Evolutionary conservation across 2,797 vertebrate genomes (phyloP).

Genomic region (Tapirus indicus): DNA sequence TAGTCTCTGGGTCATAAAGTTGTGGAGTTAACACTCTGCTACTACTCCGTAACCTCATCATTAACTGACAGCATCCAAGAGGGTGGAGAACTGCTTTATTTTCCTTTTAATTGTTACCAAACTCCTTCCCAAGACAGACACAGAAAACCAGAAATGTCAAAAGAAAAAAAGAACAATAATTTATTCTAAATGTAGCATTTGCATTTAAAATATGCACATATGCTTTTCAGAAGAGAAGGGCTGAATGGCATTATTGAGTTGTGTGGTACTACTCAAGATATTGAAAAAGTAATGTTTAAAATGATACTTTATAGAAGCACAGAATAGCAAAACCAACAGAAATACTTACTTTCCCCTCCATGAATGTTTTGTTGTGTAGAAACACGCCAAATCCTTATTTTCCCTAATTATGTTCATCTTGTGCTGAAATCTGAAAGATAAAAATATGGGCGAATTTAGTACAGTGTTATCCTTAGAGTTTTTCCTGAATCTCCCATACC

Average conservation of each 20-base stretch:
- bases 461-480: background rate
- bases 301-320: background rate
- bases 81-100: background rate
- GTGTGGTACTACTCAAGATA: background rate
- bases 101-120: constrained; percentile 31
- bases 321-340: constrained; percentile 55
- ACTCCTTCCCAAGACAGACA: constrained; percentile 18
- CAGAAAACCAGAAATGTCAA: constrained; percentile 47
- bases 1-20: background rate
- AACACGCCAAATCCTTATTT: constrained; percentile 99
- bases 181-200: constrained; percentile 6
- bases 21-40: background rate
- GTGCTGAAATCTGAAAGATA: constrained; percentile 92
- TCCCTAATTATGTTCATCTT: constrained; percentile 99
- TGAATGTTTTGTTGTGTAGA: constrained; percentile 99
- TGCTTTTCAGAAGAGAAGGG: constrained; percentile 24
- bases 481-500: background rate
- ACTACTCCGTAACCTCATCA: background rate
- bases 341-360: constrained; percentile 99
- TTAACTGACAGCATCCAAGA: background rate
- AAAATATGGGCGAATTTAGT: constrained; percentile 59
- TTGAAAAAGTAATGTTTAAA: background rate
- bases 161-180: constrained; percentile 49
- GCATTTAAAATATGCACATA: constrained; percentile 8
- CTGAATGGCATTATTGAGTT: background rate